Base-by-base conservation (phyloP, 2,888 invertebrate genomes). In the Sympetrum striolatum region DNA sequence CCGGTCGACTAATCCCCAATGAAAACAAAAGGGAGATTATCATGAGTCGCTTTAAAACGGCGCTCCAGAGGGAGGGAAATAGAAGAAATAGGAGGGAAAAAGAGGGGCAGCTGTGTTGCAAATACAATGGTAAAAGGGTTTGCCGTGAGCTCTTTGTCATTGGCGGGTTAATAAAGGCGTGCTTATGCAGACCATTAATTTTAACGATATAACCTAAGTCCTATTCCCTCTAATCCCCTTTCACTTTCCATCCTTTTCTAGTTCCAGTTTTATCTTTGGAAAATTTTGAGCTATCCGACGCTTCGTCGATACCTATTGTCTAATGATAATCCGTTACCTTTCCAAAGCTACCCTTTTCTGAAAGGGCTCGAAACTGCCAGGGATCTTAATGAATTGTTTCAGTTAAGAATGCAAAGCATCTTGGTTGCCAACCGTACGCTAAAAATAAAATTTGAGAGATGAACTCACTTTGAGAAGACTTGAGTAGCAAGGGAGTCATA, bases 171-270 rank as follows among this genome's bases (percentile, higher is more conserved):
- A 86, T 86, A 86, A 86, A 86, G 86, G 60, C 64, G 22, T 86
- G 60, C 60, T 60, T 86, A 60, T 86, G 86, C 86, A 86, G 86
- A 37, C 86, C 86, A 86, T 86, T 86, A 86, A 86, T 86, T 86
- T 86, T 86, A 86, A 86, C 86, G 86, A 86, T 86, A 86, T 86
- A 86, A 86, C 86, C 82, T 82, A 64, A 64, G n/a, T 37, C 60
- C 86, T 25, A 1, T 25, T 31, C 31, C 25, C 73, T 22, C 25
- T 31, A 25, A 73, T 31, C 73, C 25, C 25, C 73, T 25, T 31
- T 73, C 73, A n/a, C 73, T 73, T 25, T 64, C 6, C n/a, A 25
- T 73, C 73, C 73, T 4, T 31, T 14, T 25, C 73, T 25, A 14
- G n/a, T 14, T n/a, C 22, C 12, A 10, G 64, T 25, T 64, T 64